Conservation (phyloP, 2,888 invertebrate species). For the Phaedon cochleariae region DNA sequence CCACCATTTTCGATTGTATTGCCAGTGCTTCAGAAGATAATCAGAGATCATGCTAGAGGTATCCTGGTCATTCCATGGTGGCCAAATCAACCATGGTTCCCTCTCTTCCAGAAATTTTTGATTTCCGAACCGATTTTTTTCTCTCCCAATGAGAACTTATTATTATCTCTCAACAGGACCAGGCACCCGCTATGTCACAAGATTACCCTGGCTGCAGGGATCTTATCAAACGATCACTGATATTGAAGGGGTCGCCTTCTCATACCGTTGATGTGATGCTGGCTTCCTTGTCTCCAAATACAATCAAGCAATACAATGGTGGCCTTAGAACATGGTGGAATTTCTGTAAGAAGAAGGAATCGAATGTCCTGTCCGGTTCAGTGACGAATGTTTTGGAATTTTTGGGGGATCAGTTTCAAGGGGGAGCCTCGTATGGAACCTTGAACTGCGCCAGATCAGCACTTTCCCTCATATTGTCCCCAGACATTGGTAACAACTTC, state of each 20-base stretch:
- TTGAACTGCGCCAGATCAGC: too few species aligned
- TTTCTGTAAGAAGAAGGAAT: neutral
- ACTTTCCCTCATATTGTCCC: too few species aligned
- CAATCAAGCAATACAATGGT: neutral
- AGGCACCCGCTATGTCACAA: constrained; percentile 3
- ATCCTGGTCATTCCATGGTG: neutral
- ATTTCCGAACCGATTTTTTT: constrained; percentile 4
- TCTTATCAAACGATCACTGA: constrained; percentile 15
- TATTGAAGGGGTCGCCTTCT: neutral
- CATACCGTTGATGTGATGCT: neutral
- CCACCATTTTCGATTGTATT: constrained; percentile 13
- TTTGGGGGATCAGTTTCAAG: neutral
- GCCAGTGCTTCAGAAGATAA: constrained; percentile 12
- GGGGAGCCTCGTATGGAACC: too few species aligned
- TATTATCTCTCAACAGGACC: constrained; percentile 12
- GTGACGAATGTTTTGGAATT: neutral
- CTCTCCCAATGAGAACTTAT: neutral
- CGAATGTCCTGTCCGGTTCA: neutral
- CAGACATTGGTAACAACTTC: too few species aligned
- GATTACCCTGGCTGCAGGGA: constrained; percentile 12
- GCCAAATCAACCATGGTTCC: constrained; percentile 15
- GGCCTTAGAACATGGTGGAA: neutral
- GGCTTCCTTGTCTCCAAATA: neutral
- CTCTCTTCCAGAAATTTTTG: constrained; percentile 5
- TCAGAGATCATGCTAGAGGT: constrained; percentile 14